These are phyloP conservation scores for Tichodroma muraria DNA, from an alignment of 2,113 vertebrate genomes.

Conservation along the genomic window DNA sequence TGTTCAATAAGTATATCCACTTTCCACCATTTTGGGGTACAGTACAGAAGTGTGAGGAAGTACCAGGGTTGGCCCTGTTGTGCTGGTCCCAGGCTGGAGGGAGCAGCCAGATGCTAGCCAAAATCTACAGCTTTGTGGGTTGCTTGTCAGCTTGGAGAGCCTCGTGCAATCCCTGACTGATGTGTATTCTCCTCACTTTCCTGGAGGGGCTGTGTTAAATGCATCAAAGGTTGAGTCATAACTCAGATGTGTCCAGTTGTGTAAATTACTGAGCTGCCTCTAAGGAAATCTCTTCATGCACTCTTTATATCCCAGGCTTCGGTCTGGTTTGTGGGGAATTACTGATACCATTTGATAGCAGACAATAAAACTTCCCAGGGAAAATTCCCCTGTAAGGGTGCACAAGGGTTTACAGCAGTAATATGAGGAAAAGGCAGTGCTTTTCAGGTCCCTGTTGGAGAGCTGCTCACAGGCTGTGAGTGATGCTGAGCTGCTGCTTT, in stretches of 20 bases:
- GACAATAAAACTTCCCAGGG: background rate
- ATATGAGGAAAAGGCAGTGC: background rate
- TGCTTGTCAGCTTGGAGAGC: background rate
- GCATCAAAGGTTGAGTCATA: background rate
- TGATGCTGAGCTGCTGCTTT: background rate
- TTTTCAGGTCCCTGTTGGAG: background rate
- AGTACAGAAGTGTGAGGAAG: background rate
- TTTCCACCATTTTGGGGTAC: background rate
- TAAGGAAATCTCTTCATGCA: accelerated
- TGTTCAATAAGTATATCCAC: too few relatives aligned
- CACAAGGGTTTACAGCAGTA: background rate
- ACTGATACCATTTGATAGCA: background rate
- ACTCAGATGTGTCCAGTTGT: background rate
- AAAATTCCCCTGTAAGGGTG: background rate
- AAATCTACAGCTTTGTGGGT: background rate
- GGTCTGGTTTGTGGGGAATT: background rate
- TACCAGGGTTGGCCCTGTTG: background rate
- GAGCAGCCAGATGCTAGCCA: background rate
- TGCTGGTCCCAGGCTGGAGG: background rate
- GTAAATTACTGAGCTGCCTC: background rate
- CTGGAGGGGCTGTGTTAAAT: background rate
- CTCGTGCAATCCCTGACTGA: background rate
- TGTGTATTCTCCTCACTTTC: background rate
- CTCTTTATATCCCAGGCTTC: background rate
- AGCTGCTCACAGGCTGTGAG: accelerated